Evolutionary conservation across 2,888 invertebrate genomes (phyloP).

Genomic region (Eustalomyia histrio): DNA sequence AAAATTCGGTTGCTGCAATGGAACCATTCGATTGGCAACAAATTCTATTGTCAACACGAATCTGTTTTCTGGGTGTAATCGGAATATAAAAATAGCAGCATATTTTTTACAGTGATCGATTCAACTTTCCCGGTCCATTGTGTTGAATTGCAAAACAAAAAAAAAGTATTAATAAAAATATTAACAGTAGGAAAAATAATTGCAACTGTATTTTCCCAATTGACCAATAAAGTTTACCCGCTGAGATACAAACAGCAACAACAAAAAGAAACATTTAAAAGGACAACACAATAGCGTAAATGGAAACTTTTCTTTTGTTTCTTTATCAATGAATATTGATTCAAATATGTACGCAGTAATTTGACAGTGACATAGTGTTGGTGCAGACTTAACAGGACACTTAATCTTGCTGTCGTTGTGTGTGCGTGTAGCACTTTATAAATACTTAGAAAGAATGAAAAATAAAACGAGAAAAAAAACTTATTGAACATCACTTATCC

Average conservation of each 20-base stretch:
- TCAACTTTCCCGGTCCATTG: neutral
- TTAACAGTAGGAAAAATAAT: neutral
- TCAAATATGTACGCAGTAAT: neutral
- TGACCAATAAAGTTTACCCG: neutral
- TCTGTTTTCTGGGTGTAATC: too few species aligned
- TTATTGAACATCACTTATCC: constrained; percentile 11
- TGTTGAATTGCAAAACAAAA: neutral
- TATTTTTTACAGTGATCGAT: too few species aligned
- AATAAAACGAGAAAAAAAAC: neutral
- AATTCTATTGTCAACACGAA: too few species aligned
- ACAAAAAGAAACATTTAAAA: neutral
- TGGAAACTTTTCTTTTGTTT: neutral
- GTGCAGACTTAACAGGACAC: too few species aligned
- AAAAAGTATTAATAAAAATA: neutral
- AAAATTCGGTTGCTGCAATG: too few species aligned
- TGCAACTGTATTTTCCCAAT: neutral
- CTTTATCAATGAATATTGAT: constrained; percentile 13
- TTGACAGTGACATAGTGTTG: too few species aligned
- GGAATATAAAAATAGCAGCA: too few species aligned
- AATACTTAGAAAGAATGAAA: neutral
- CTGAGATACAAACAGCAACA: neutral
- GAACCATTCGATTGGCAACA: too few species aligned
- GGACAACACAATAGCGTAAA: neutral
- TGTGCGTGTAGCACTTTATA: neutral
- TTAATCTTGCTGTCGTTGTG: neutral